These are phyloP conservation scores for Lepidocyrtoides sp. DNA, from an alignment of 2,888 invertebrate genomes.

Conservation along the genomic window DNA sequence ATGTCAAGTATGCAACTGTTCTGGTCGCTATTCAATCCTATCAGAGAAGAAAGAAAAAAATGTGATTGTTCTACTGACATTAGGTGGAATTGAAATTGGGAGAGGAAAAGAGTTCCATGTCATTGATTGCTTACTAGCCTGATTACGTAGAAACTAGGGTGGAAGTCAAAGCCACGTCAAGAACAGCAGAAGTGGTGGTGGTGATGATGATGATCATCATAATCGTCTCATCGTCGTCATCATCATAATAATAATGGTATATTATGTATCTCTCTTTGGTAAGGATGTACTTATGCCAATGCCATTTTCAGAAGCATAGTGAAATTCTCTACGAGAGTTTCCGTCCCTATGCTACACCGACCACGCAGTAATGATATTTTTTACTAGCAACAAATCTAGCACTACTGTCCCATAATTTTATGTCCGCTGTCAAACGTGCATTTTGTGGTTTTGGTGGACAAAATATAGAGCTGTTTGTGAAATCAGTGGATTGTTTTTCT, in stretches of 20 bases:
- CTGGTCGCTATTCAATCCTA: neutral
- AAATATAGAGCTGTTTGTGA: neutral
- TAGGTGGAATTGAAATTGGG: conserved; percentile 28
- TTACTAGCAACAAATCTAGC: too few relatives aligned
- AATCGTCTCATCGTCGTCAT: neutral
- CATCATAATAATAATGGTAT: neutral
- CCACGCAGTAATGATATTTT: too few relatives aligned
- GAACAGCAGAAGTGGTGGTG: neutral
- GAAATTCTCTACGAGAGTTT: neutral
- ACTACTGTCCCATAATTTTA: too few relatives aligned
- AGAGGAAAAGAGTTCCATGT: conserved; percentile 34
- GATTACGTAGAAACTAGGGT: conserved; percentile 3
- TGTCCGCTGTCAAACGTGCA: too few relatives aligned
- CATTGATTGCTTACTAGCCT: conserved; percentile 27
- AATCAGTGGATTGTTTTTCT: neutral
- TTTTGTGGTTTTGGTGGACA: too few relatives aligned
- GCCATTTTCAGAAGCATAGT: neutral
- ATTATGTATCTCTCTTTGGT: neutral
- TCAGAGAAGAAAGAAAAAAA: neutral
- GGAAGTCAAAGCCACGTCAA: conserved; percentile 22
- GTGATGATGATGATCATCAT: neutral
- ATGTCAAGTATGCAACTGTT: conserved; percentile 8
- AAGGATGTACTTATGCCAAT: neutral
- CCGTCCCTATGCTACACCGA: neutral
- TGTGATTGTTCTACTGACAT: conserved; percentile 36